phyloP scores from a whole-genome alignment of 2,888 invertebrate genomes.

The Drosophila mimetica region DNA sequence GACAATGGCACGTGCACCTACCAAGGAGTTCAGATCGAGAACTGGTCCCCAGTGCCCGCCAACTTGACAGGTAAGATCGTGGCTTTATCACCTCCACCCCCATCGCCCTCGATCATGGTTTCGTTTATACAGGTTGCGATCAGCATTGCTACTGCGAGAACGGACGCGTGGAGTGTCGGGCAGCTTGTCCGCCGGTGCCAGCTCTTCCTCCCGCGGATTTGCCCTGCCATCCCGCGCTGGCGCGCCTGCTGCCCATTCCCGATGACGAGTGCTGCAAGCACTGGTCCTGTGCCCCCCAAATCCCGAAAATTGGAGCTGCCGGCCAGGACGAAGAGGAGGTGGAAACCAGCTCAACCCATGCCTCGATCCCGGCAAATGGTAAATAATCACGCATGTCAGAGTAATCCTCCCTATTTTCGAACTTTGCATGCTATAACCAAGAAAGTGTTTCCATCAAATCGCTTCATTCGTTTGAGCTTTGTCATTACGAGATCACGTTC shows the following conservation, averaged over 20 bases:
- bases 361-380: slow-evolving; percentile 60
- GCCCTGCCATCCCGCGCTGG: slow-evolving; percentile 89
- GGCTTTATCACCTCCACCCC: slow-evolving; percentile 18
- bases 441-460: slow-evolving; percentile 14
- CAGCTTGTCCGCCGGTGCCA: slow-evolving; percentile 91
- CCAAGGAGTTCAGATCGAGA: slow-evolving; percentile 87
- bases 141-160: slow-evolving; percentile 94
- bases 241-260: slow-evolving; percentile 87
- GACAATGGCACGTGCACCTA: slow-evolving; percentile 93
- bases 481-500: slow-evolving; percentile 18
- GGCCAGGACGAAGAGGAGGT: slow-evolving; percentile 40
- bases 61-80: slow-evolving; percentile 86
- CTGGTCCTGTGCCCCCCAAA: slow-evolving; percentile 88
- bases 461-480: slow-evolving; percentile 16
- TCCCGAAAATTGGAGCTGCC: slow-evolving; percentile 70
- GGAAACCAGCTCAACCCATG: slow-evolving; percentile 10
- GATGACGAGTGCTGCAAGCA: slow-evolving; percentile 94
- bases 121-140: slow-evolving; percentile 88
- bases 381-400: slow-evolving; percentile 57
- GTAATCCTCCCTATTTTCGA: slow-evolving; percentile 6
- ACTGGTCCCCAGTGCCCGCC: slow-evolving; percentile 93
- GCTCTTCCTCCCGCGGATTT: slow-evolving; percentile 90
- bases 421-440: slow-evolving; percentile 42
- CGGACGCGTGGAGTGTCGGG: slow-evolving; percentile 93
- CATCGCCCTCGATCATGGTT: slow-evolving; percentile 6